Base-by-base conservation (phyloP, 2,113 vertebrate species). In the Corythaixoides concolor region DNA sequence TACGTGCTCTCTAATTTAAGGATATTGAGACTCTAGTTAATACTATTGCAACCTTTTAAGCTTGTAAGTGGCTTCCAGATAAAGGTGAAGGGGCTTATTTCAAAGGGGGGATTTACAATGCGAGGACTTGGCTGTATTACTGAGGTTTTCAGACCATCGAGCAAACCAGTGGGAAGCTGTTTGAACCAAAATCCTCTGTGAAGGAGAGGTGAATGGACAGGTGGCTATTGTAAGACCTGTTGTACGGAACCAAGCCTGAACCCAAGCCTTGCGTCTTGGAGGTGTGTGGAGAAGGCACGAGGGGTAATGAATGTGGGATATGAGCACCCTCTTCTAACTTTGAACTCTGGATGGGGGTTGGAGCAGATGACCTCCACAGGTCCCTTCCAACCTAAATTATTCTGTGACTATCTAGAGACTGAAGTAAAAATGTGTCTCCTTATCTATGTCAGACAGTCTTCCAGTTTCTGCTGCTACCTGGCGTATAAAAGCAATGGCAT, bases 21-120 rank as follows among this genome's bases (percentile, higher is more conserved):
- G 74, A 35, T 93, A 82, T 81, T 39, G 74, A 92, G 94, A 87
- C 53, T 96, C 93, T 8, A 86, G 47, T 75, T 92, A 90, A 94
- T 94, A 27, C 68, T 82, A 5, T 69, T 85, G 70, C 77, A 93
- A 64, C 69, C 70, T 94, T 91, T 96, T 94, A 88, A 95, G 95
- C 93, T 92, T 94, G 47, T 90, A 88, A 88, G 88, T 94, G 93
- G 72, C 88, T 95, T 93, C 63, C 79, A 94, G 92, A 53, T 43
- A 60, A 88, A 94, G 93, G 88, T 94, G 82, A 81, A 94, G 88
- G 67, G 59, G 63, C 14, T 97, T 76, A 83, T 91, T 93, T 93
- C 78, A 62, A 80, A 80, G 43, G n/a, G n/a, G 79, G 26, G 68
- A 77, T 92, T 95, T 88, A 67, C 89, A 91, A 85, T 70, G 67